A percentile compares a stretch with the other conserved stretches of the same genome.
These are phyloP conservation scores for Bubo blakistoni DNA, from an alignment of 2,113 vertebrate genomes.

Conservation along the genomic window DNA sequence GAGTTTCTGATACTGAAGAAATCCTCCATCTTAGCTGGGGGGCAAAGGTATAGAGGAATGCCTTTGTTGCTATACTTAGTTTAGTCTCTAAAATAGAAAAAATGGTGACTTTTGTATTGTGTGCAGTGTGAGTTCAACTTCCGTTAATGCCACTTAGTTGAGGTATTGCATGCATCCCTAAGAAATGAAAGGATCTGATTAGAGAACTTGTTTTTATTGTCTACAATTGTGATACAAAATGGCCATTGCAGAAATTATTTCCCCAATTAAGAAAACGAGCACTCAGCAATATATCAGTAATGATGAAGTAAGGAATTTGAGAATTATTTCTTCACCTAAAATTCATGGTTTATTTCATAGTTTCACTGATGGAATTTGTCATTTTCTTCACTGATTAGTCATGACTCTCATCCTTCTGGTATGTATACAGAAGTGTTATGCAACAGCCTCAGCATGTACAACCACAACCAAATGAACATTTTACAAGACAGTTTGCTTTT, in stretches of 20 bases:
- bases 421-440: constrained; percentile 23
- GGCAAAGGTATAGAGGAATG: neutral
- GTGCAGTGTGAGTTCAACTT: neutral
- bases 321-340: constrained; percentile 22
- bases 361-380: neutral
- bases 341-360: constrained; percentile 37
- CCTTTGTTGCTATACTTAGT: neutral
- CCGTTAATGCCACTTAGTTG: fast-evolving
- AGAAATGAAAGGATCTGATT: neutral
- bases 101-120: neutral
- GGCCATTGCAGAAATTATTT: neutral
- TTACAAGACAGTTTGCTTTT: constrained; percentile 51
- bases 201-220: neutral
- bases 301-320: neutral
- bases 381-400: neutral
- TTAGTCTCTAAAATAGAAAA: neutral
- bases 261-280: neutral
- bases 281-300: neutral
- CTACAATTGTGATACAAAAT: neutral
- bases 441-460: constrained; percentile 20
- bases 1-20: neutral
- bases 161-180: neutral
- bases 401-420: neutral
- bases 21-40: neutral
- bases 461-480: constrained; percentile 20